These are phyloP conservation scores for Pinna nobilis DNA, from an alignment of 1,140 invertebrate genomes.

Conservation along the genomic window DNA sequence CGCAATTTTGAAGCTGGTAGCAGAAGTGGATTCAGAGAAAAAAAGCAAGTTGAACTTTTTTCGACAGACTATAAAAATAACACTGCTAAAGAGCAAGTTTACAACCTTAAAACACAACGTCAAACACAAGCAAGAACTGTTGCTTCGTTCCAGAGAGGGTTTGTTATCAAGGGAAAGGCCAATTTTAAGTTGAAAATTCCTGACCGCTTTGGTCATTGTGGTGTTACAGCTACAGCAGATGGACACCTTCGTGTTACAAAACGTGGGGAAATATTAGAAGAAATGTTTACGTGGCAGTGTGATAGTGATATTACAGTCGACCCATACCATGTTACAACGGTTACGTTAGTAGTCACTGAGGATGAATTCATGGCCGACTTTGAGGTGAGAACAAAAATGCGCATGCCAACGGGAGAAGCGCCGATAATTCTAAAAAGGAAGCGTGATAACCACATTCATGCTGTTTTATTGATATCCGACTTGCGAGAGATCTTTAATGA, in stretches of 20 bases:
- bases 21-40: slow-evolving; percentile 48
- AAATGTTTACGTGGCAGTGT: slow-evolving; percentile 58
- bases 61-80: slow-evolving; percentile 56
- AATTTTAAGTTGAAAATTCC: slow-evolving; percentile 60
- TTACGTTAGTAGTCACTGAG: slow-evolving; percentile 53
- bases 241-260: slow-evolving; percentile 54
- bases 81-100: slow-evolving; percentile 58
- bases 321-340: slow-evolving; percentile 56
- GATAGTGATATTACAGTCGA: slow-evolving; percentile 63
- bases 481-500: slow-evolving; percentile 56
- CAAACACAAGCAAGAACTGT: slow-evolving; percentile 59
- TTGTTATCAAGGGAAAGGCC: slow-evolving; percentile 49
- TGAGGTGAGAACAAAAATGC: slow-evolving; percentile 54
- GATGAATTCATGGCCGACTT: slow-evolving; percentile 63
- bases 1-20: slow-evolving; percentile 29
- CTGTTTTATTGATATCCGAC: slow-evolving; percentile 55
- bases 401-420: slow-evolving; percentile 57
- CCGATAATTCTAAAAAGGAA: slow-evolving; percentile 53
- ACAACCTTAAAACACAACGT: slow-evolving; percentile 59
- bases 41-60: slow-evolving; percentile 57
- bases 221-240: slow-evolving; percentile 54
- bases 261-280: slow-evolving; percentile 55
- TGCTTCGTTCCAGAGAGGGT: slow-evolving; percentile 55
- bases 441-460: slow-evolving; percentile 56
- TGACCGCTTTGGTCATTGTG: slow-evolving; percentile 53